Evolutionary conservation across 2,888 invertebrate species (phyloP).

Genomic region (Oligia latruncula): DNA sequence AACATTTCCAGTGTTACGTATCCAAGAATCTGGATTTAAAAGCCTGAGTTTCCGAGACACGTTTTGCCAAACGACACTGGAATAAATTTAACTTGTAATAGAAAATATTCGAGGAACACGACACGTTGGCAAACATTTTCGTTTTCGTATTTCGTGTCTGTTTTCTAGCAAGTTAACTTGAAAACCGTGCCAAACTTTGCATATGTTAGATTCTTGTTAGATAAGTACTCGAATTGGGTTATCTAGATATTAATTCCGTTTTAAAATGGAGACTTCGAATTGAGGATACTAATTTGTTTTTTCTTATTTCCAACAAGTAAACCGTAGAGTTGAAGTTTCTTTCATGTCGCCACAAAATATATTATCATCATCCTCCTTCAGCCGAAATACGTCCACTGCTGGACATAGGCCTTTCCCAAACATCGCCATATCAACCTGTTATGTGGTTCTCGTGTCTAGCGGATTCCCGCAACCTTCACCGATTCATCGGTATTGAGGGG

Average conservation of each 20-base stretch:
- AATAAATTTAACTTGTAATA: slow-evolving; percentile 47
- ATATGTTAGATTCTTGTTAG: slow-evolving; percentile 32
- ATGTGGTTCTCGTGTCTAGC: not conserved
- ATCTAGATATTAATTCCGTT: slow-evolving; percentile 6
- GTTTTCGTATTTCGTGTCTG: slow-evolving; percentile 16
- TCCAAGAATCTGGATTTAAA: slow-evolving; percentile 9
- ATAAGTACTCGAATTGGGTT: slow-evolving; percentile 40
- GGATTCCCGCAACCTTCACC: not conserved
- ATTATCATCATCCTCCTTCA: not conserved
- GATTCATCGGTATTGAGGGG: not conserved
- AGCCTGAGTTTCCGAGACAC: slow-evolving; percentile 1
- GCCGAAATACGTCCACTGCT: not conserved
- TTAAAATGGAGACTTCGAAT: not conserved
- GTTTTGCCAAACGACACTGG: slow-evolving; percentile 20
- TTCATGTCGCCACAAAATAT: not conserved
- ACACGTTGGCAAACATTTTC: slow-evolving; percentile 43
- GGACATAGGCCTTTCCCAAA: not conserved
- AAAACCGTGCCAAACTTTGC: slow-evolving; percentile 46
- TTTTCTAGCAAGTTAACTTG: slow-evolving; percentile 25
- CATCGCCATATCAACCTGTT: not conserved
- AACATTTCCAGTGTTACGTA: not conserved
- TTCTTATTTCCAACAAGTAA: not conserved
- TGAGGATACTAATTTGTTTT: not conserved
- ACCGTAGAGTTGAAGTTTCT: not conserved
- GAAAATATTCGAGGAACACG: slow-evolving; percentile 30